Evolutionary conservation across 2,888 invertebrate species (phyloP).

Genomic region (Ferrisia virgata): DNA sequence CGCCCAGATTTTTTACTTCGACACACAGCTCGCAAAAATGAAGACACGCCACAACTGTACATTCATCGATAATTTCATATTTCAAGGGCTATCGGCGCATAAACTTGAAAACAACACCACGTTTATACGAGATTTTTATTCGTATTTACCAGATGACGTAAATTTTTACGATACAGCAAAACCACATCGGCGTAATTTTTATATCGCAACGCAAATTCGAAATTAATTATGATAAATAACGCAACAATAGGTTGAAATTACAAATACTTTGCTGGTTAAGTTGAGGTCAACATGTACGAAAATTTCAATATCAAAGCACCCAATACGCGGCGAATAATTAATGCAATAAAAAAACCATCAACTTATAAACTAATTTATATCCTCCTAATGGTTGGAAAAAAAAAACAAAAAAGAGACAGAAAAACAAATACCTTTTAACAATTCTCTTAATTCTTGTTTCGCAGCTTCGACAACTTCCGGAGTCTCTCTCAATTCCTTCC

Average conservation of each 20-base stretch:
- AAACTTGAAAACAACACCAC: neutral
- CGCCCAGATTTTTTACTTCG: too few species aligned
- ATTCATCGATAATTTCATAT: neutral
- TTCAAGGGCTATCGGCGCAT: neutral
- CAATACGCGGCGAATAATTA: neutral
- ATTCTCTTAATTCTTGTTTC: conserved; percentile 58
- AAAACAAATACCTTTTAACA: conserved; percentile 60
- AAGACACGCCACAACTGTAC: neutral
- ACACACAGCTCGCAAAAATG: neutral
- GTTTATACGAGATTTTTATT: neutral
- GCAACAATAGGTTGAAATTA: neutral
- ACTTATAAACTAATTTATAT: neutral
- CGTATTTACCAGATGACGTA: neutral
- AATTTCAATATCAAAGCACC: neutral
- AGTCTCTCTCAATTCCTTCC: conserved; percentile 67
- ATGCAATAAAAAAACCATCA: neutral
- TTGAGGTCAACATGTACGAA: neutral
- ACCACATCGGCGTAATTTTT: neutral
- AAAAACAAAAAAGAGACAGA: neutral
- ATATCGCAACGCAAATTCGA: conserved; percentile 13
- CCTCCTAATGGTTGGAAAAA: neutral
- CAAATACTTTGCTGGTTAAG: neutral
- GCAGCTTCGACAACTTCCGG: conserved; percentile 64
- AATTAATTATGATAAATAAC: conserved; percentile 21
- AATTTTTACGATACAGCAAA: neutral